phyloP scores from a whole-genome alignment of 2,888 invertebrate species.

The Diaphora mendica region DNA sequence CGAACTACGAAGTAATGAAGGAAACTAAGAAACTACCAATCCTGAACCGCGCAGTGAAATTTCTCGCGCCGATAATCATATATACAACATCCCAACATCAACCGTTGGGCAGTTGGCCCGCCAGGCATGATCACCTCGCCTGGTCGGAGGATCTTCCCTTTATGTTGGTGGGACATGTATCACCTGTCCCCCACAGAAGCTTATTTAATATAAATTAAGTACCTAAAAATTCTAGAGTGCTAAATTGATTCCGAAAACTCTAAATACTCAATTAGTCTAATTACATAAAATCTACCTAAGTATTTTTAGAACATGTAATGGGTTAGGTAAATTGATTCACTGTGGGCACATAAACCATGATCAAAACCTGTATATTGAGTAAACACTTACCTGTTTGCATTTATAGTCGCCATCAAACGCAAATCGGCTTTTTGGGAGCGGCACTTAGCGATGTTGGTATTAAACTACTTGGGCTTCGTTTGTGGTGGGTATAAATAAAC shows the following conservation, averaged over 20 bases:
- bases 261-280: conserved; percentile 21
- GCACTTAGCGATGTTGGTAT: conserved; percentile 39
- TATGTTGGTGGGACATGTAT: too few relatives aligned
- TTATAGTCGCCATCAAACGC: conserved; percentile 36
- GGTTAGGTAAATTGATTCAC: conserved; percentile 18
- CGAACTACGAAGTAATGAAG: too few relatives aligned
- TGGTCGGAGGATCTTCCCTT: too few relatives aligned
- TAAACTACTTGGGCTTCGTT: conserved; percentile 30
- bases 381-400: conserved; percentile 44
- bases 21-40: too few relatives aligned
- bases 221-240: conserved; percentile 28
- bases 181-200: too few relatives aligned
- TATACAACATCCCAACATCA: too few relatives aligned
- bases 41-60: too few relatives aligned
- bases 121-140: too few relatives aligned
- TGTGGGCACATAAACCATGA: conserved; percentile 27
- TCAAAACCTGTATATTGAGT: conserved; percentile 35
- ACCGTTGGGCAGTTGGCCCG: too few relatives aligned
- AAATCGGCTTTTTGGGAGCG: conserved; percentile 47
- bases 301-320: conserved; percentile 34
- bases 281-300: conserved; percentile 7
- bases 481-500: conserved; percentile 26
- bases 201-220: conserved; percentile 24
- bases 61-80: too few relatives aligned
- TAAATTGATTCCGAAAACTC: conserved; percentile 24